A percentile compares a stretch with the other conserved stretches of the same genome.
phyloP scores from a whole-genome alignment of 2,113 vertebrate species.

The Piaya cayana region DNA sequence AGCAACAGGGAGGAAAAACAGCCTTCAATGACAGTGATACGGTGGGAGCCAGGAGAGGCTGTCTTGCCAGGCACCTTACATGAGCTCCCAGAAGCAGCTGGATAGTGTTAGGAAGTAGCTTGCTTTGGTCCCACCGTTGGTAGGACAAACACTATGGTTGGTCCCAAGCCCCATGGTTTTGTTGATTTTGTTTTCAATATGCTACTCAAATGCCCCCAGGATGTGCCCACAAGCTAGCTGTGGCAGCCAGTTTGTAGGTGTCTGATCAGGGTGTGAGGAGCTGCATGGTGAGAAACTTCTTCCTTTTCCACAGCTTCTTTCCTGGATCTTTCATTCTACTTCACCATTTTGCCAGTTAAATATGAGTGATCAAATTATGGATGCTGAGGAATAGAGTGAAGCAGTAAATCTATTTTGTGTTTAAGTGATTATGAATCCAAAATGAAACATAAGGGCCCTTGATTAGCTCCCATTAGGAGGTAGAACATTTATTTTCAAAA shows the following conservation, averaged over 20 bases:
- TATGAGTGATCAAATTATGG: background rate
- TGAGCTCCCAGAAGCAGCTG: background rate
- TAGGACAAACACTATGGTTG: background rate
- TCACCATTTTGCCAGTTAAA: background rate
- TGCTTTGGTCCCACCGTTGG: background rate
- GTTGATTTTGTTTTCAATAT: background rate
- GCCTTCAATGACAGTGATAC: background rate
- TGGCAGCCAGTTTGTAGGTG: background rate
- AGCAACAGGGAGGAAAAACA: background rate
- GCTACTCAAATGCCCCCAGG: too few relatives aligned
- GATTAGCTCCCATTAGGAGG: background rate
- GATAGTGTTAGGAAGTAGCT: background rate
- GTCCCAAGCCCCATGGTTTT: background rate
- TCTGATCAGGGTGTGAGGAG: background rate
- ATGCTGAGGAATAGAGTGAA: background rate
- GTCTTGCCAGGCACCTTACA: accelerated
- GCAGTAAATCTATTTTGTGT: background rate
- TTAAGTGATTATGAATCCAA: background rate
- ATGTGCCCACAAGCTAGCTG: background rate
- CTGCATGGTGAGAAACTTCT: background rate
- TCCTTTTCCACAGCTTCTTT: background rate
- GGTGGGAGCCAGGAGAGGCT: background rate
- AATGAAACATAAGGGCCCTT: background rate
- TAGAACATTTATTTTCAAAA: background rate
- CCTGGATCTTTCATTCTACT: background rate